Evolutionary conservation across 1,140 invertebrate species (phyloP).

Genomic region (Orchestia grillus): DNA sequence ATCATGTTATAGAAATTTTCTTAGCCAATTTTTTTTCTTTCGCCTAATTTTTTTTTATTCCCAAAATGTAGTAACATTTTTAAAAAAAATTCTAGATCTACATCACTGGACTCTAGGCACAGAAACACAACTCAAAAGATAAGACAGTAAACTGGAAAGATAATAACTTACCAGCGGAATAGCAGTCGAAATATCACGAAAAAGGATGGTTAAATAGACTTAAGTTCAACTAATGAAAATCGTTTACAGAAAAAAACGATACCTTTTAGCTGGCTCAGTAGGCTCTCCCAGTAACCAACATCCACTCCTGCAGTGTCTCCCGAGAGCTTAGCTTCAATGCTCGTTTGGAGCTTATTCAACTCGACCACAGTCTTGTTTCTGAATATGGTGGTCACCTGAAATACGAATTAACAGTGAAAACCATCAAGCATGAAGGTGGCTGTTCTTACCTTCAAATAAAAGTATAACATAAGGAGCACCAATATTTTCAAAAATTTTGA

Average conservation of each 20-base stretch:
- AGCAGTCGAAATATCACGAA: too few species aligned
- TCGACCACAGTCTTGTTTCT: conserved; percentile 90
- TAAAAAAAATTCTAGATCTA: too few species aligned
- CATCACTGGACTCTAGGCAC: neutral
- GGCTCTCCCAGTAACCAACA: conserved; percentile 96
- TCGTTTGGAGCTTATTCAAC: conserved; percentile 83
- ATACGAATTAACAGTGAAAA: neutral
- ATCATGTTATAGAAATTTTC: too few species aligned
- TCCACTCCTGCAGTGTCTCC: conserved; percentile 91
- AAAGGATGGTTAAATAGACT: too few species aligned
- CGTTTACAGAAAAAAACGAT: conserved; percentile 43
- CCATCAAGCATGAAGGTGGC: neutral
- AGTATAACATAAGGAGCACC: too few species aligned
- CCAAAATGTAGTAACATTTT: too few species aligned
- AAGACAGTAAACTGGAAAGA: neutral
- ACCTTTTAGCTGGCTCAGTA: conserved; percentile 91
- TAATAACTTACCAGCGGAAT: too few species aligned
- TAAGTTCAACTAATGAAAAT: neutral
- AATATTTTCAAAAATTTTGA: too few species aligned
- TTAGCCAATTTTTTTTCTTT: too few species aligned
- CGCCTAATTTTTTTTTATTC: too few species aligned
- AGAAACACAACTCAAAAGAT: neutral
- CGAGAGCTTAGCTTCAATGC: conserved; percentile 91
- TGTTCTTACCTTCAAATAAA: neutral
- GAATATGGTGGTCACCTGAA: conserved; percentile 82